Conservation (phyloP, 2,888 invertebrate species). For the Tortrix viridana region DNA sequence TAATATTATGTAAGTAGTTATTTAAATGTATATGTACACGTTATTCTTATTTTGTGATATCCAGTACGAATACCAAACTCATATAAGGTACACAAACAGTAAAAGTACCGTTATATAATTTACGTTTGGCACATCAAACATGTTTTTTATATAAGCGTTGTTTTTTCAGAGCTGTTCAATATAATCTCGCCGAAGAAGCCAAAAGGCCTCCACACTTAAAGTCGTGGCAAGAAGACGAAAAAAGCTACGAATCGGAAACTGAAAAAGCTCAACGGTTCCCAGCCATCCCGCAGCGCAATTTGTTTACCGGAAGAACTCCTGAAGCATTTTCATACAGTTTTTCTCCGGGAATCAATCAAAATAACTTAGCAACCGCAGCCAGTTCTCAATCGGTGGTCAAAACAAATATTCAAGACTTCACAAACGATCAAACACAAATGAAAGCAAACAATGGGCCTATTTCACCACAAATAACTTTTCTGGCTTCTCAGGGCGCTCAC, state of each 20-base stretch:
- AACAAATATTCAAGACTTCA: constrained; percentile 56
- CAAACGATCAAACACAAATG: constrained; percentile 60
- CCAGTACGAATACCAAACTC: too few species aligned
- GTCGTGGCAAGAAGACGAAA: constrained; percentile 65
- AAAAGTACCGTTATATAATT: neutral
- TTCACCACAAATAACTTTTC: constrained; percentile 77
- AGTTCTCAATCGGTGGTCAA: constrained; percentile 65
- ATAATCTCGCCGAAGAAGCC: constrained; percentile 78
- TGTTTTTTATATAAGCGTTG: constrained; percentile 19
- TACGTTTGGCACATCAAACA: neutral
- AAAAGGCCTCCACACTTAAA: constrained; percentile 68
- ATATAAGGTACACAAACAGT: too few species aligned
- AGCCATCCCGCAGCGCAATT: constrained; percentile 56
- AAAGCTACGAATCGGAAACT: constrained; percentile 58
- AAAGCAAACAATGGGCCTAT: constrained; percentile 65
- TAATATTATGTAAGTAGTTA: too few species aligned
- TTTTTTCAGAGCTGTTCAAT: constrained; percentile 71
- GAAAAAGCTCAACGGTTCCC: constrained; percentile 54
- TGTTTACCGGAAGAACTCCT: constrained; percentile 76
- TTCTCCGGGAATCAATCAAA: constrained; percentile 60
- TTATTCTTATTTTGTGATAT: too few species aligned
- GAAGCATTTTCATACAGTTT: constrained; percentile 77
- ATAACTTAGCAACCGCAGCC: constrained; percentile 62
- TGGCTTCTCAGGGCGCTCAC: constrained; percentile 78
- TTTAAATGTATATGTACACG: too few species aligned